These are phyloP conservation scores for Thunnus maccoyii DNA, from an alignment of 2,113 vertebrate genomes.

Conservation along the genomic window DNA sequence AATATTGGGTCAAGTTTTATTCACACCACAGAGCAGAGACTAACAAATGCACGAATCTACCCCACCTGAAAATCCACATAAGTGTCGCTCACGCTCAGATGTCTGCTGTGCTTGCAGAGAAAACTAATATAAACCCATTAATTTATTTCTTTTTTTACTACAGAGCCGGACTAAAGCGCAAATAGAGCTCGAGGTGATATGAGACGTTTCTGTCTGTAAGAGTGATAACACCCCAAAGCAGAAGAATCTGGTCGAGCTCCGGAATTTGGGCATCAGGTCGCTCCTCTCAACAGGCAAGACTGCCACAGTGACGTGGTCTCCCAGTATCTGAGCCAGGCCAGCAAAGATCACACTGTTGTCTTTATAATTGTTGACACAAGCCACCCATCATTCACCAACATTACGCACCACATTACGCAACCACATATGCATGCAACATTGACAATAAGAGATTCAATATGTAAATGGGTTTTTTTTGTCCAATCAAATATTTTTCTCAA, in stretches of 20 bases:
- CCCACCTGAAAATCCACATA: neutral
- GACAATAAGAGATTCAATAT: conserved; percentile 73
- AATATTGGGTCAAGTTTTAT: neutral
- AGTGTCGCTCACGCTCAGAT: conserved; percentile 3
- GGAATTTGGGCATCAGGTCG: neutral
- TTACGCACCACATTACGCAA: conserved; percentile 45
- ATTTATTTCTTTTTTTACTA: neutral
- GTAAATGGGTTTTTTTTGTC: neutral
- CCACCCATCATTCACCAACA: conserved; percentile 15
- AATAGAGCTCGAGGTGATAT: neutral
- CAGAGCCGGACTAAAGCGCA: neutral
- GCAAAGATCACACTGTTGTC: conserved; percentile 32
- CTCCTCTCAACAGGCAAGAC: conserved; percentile 2
- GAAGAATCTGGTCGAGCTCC: conserved; percentile 1
- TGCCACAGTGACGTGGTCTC: conserved; percentile 45
- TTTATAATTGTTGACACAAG: neutral
- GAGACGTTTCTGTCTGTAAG: neutral
- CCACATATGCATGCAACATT: conserved; percentile 55
- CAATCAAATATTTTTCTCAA: neutral
- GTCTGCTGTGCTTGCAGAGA: neutral
- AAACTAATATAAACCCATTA: neutral
- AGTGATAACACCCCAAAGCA: conserved; percentile 13
- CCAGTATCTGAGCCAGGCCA: conserved; percentile 68
- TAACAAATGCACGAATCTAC: neutral
- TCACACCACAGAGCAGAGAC: neutral